Evolutionary conservation across 2,888 invertebrate genomes (phyloP).

Genomic region (Acleris emargana): DNA sequence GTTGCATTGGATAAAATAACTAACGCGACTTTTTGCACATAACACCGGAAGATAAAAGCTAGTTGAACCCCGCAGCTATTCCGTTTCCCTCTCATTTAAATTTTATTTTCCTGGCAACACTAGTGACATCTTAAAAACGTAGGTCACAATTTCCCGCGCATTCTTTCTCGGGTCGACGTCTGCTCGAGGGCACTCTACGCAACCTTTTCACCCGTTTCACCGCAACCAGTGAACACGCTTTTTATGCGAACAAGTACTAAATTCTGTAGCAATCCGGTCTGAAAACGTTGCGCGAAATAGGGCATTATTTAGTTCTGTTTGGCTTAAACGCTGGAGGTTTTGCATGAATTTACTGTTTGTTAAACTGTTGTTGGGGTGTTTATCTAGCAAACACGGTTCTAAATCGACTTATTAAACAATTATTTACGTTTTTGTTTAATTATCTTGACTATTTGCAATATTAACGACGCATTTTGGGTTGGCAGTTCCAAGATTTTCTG

Average conservation of each 20-base stretch:
- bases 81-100: too few relatives aligned
- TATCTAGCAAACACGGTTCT: neutral
- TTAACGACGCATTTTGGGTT: too few relatives aligned
- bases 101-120: neutral
- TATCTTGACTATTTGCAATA: too few relatives aligned
- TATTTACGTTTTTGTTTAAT: too few relatives aligned
- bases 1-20: too few relatives aligned
- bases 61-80: too few relatives aligned
- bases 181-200: slow-evolving; percentile 32
- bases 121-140: neutral
- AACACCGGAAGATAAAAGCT: too few relatives aligned
- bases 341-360: neutral
- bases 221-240: slow-evolving; percentile 22
- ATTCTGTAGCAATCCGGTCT: slow-evolving; percentile 5
- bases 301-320: slow-evolving; percentile 6
- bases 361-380: neutral
- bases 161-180: slow-evolving; percentile 20
- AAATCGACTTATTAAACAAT: too few relatives aligned
- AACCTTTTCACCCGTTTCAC: slow-evolving; percentile 28
- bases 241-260: slow-evolving; percentile 10
- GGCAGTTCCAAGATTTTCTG: too few relatives aligned
- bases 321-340: slow-evolving; percentile 1
- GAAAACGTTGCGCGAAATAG: slow-evolving; percentile 9
- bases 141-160: neutral
- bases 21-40: too few relatives aligned